Conservation (phyloP, 2,797 vertebrate genomes). For the Sebastiscus albofasciatus region DNA sequence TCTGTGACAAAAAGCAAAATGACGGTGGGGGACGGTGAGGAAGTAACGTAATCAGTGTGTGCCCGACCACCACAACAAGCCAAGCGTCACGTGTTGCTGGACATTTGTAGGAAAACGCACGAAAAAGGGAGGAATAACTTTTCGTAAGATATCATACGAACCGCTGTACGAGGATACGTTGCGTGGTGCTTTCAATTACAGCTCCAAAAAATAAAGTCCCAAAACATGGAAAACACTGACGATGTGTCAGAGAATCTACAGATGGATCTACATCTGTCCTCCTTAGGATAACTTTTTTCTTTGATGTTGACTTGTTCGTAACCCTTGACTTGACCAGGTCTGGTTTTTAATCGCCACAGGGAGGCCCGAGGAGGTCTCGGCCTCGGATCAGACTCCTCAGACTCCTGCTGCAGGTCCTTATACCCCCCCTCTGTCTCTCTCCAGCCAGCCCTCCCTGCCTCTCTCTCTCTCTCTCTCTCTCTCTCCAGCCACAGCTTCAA, state of each 20-base stretch:
- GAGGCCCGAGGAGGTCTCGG: not conserved
- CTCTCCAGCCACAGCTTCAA: slow-evolving; percentile 52
- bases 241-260: not conserved
- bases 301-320: not conserved
- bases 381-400: not conserved
- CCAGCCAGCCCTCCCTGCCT: not conserved
- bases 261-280: not conserved
- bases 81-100: too few relatives aligned
- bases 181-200: not conserved
- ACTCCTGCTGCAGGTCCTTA: not conserved
- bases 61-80: too few relatives aligned
- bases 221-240: not conserved
- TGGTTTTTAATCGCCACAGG: not conserved
- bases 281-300: not conserved
- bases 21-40: too few relatives aligned
- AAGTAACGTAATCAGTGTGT: too few relatives aligned
- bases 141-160: too few relatives aligned
- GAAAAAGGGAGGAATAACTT: too few relatives aligned
- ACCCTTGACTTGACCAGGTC: not conserved
- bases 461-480: not conserved
- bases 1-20: too few relatives aligned
- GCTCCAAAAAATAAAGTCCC: not conserved
- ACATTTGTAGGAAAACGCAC: too few relatives aligned
- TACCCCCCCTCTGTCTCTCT: not conserved
- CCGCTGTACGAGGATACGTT: too few relatives aligned